Base-by-base conservation (phyloP, 2,113 vertebrate species). In the Erythrolamprus reginae region DNA sequence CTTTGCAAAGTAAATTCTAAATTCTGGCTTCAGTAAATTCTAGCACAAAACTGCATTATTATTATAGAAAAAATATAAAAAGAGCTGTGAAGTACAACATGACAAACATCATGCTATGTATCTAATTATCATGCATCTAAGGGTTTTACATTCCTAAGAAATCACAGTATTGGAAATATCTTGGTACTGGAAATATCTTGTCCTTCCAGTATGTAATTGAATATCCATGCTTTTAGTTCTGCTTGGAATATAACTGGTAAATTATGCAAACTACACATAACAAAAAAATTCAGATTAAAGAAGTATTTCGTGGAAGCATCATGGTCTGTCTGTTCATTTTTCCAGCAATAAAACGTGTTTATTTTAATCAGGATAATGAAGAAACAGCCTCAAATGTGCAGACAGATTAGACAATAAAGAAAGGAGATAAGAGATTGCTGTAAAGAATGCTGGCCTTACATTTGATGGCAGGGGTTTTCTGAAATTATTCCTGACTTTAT, bases 1-100 rank as follows among this genome's bases (percentile, higher is more conserved):
- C 87, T 95, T 84, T 89, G 56, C 92, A 91, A 93, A 95, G 90
- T n/a, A n/a, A n/a, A n/a, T n/a, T n/a, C n/a, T n/a, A n/a, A n/a
- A n/a, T n/a, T n/a, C 28, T 77, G 88, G 89, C 89, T 91, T 93
- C 90, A 93, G 84, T 56, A 93, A 89, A 92, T 92, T 94, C 93
- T 87, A 92, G 88, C 70, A 84, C 89, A 92, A 94, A 96, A 86
- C 89, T 91, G 88, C 89, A 94, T 95, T 93, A 93, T 93, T 88
- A 93, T 94, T 93, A 77, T 21, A 70, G 15, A 94, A 82, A 48
- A 26, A 15, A 88, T 94, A 87, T 9, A 24, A 85, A 91, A 93
- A 92, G 83, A 93, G 82, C 82, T 52, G 82, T 85, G n/a, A 5
- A 56, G 26, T 0, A 93, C 90, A 53, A 47, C 10, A 82, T 94